Percentiles rank a stretch among this genome's conserved stretches.
These are phyloP conservation scores for Drosophila virilis DNA, from an alignment of 1,140 invertebrate species.

Conservation along the genomic window DNA sequence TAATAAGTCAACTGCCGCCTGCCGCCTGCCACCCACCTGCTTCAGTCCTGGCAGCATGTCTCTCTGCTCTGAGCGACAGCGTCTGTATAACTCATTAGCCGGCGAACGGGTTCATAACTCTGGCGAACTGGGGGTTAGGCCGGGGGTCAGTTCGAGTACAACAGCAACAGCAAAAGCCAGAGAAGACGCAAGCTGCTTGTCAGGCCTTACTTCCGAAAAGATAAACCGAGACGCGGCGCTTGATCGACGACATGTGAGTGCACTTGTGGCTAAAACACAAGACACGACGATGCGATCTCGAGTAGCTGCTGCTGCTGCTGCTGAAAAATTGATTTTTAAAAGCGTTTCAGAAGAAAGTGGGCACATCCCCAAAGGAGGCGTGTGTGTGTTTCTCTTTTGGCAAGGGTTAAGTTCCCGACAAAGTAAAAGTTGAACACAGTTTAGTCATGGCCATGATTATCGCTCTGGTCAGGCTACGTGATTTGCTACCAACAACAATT, in stretches of 20 bases:
- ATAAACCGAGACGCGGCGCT: constrained; percentile 48
- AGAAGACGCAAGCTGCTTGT: constrained; percentile 5
- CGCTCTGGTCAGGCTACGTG: constrained; percentile 40
- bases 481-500: constrained; percentile 62
- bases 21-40: background rate
- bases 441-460: constrained; percentile 6
- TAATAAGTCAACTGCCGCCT: constrained; percentile 14
- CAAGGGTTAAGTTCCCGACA: constrained; percentile 10
- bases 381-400: background rate
- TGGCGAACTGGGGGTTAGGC: constrained; percentile 51
- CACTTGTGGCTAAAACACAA: constrained; percentile 42
- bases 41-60: constrained; percentile 11
- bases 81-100: constrained; percentile 65
- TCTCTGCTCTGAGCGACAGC: constrained; percentile 22
- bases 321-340: constrained; percentile 70
- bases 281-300: constrained; percentile 16
- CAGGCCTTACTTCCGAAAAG: constrained; percentile 55
- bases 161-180: constrained; percentile 4
- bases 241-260: constrained; percentile 65
- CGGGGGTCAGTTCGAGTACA: constrained; percentile 48
- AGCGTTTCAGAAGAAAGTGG: constrained; percentile 18
- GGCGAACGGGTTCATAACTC: constrained; percentile 77
- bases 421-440: constrained; percentile 45
- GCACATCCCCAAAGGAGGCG: constrained; percentile 14
- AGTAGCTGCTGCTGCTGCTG: background rate